phyloP scores from a whole-genome alignment of 2,113 vertebrate species.

The Dasyprocta punctata region DNA sequence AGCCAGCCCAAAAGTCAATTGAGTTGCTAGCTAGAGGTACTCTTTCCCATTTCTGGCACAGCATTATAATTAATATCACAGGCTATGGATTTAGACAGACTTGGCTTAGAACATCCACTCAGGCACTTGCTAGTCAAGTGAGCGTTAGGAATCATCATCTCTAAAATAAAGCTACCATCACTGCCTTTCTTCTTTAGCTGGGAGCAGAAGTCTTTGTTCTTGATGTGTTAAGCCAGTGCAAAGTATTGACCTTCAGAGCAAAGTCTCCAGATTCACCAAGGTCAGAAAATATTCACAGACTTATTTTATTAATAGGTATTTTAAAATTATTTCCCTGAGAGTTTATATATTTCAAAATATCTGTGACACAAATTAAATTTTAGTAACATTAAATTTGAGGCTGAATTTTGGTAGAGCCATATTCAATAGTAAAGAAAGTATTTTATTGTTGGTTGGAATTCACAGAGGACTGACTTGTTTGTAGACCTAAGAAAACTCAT shows the following conservation, averaged over 20 bases:
- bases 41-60: neutral
- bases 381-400: neutral
- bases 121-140: neutral
- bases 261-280: constrained; percentile 4
- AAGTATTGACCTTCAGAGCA: neutral
- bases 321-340: constrained; percentile 23
- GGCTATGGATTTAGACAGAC: neutral
- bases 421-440: neutral
- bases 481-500: neutral
- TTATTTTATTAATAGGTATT: neutral
- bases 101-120: neutral
- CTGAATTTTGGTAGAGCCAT: constrained; percentile 7
- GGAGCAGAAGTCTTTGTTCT: neutral
- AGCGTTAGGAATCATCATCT: neutral
- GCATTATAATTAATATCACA: neutral
- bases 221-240: neutral
- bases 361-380: neutral
- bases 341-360: neutral
- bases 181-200: neutral
- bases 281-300: neutral
- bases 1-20: neutral
- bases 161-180: neutral
- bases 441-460: neutral
- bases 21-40: neutral
- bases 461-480: neutral